Conservation (phyloP, 2,113 vertebrate genomes). For the Octodon degus region DNA sequence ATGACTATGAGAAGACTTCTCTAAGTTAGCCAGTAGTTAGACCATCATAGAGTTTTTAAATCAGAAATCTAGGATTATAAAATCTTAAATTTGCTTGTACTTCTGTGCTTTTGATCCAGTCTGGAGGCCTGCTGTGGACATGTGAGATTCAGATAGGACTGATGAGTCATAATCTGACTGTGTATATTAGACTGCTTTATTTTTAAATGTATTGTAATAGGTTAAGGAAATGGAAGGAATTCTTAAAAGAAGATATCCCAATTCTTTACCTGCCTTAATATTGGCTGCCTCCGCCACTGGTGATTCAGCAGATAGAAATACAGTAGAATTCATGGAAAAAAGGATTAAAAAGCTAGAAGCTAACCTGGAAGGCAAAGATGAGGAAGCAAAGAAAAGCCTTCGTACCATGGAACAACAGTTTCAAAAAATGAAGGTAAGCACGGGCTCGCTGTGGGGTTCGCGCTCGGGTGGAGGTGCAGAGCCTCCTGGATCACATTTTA, state of each 20-base stretch:
- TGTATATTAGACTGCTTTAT: slow-evolving; percentile 37
- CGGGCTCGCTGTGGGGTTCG: background rate
- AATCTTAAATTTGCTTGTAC: slow-evolving; percentile 13
- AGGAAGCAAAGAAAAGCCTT: slow-evolving; percentile 94
- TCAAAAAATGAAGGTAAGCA: slow-evolving; percentile 93
- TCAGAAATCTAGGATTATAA: slow-evolving; percentile 28
- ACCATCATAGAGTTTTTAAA: background rate
- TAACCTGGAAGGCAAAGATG: slow-evolving; percentile 93
- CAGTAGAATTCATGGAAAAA: slow-evolving; percentile 90
- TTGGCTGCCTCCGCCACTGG: slow-evolving; percentile 90
- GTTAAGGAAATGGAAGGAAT: slow-evolving; percentile 97
- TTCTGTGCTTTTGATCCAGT: slow-evolving; percentile 9
- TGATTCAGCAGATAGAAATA: slow-evolving; percentile 80
- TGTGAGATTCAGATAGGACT: background rate
- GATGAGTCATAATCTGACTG: background rate
- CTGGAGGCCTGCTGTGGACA: background rate
- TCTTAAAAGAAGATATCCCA: slow-evolving; percentile 91
- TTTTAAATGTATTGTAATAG: slow-evolving; percentile 82
- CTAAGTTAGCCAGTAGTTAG: background rate
- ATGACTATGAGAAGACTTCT: background rate
- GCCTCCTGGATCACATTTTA: background rate
- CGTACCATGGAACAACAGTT: slow-evolving; percentile 95
- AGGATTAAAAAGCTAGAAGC: slow-evolving; percentile 93
- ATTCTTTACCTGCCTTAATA: slow-evolving; percentile 95
- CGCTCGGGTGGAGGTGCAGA: background rate